Conservation (phyloP, 1,140 invertebrate genomes). For the Asobara japonica region DNA sequence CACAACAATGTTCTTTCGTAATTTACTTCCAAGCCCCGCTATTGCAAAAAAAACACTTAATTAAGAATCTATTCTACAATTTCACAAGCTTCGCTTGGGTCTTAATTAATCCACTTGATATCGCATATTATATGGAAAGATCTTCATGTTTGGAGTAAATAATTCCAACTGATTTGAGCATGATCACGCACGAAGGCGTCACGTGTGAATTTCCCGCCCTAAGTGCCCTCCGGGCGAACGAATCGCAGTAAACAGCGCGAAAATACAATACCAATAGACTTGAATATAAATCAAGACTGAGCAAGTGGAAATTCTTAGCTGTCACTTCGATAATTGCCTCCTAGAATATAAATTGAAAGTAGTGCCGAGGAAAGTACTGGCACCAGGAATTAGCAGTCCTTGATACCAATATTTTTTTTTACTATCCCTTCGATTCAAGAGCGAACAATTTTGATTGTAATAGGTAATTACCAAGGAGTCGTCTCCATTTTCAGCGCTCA, state of each 20-base stretch:
- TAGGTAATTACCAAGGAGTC: conserved; percentile 63
- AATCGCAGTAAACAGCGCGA: background rate
- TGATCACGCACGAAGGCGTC: conserved; percentile 4
- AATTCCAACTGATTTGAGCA: background rate
- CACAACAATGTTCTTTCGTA: no score
- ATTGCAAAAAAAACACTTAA: background rate
- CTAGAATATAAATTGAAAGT: background rate
- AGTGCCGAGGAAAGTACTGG: no score
- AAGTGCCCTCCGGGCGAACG: background rate
- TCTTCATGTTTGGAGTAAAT: background rate
- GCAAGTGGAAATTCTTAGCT: background rate
- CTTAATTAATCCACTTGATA: background rate
- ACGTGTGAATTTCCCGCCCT: conserved; percentile 4
- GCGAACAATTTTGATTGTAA: background rate
- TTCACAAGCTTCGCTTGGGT: background rate
- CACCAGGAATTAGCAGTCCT: no score
- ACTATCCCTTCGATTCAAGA: background rate
- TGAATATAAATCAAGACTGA: conserved; percentile 17
- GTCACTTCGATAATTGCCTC: background rate
- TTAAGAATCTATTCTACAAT: background rate
- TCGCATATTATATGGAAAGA: background rate
- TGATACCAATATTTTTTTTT: no score
- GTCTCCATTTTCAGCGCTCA: conserved; percentile 67
- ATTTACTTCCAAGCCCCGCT: no score
- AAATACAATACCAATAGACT: background rate